Evolutionary conservation across 2,113 vertebrate species (phyloP), one percentile per base, ranked within the genome.

Genomic region (Bos indicus): DNA sequence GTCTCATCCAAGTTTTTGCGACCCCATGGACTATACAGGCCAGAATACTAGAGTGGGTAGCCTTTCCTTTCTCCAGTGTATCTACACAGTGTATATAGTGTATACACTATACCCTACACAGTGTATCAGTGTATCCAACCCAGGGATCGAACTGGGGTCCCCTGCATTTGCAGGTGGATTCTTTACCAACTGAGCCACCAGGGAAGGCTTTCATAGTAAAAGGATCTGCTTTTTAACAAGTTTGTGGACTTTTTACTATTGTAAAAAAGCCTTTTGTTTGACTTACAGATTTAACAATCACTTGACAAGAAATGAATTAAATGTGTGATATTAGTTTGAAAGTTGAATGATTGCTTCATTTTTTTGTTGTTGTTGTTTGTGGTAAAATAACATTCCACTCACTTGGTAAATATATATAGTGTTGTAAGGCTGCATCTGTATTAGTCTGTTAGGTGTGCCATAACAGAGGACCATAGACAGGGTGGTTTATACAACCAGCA

Each of bases 221-320:
- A 83, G 23, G 26, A 40, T 64, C 74, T 82, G 6, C 7, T 19
- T 91, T 36, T 46, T 74, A 46, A 59, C 13, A 33, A 14, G 1
- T 62, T 59, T 92, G n/a, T 94, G 71, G 4, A 3, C 48, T 48
- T 85, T 95, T 67, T 11, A 91, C 92, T 60, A 21, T 40, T 71
- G n/a, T 71, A 23, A 40, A 71, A 71, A 40, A 23, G 30, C 57
- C 64, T 90, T 88, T 84, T 85, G 71, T n/a, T 78, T 82, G 6
- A 90, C 36, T 91, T 91, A 88, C 0, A 88, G 19, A 59, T 95
- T 88, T 95, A 21, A 74, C 5, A 81, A 85, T 67, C n/a, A 54
- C 91, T 96, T 97, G 52, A 51, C 6, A 82, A 86, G 9, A 77
- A 67, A 48, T 62, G 11, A 57, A 84, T 59, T 89, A 83, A 82